phyloP scores from a whole-genome alignment of 2,113 vertebrate species.

The Myodes glareolus region DNA sequence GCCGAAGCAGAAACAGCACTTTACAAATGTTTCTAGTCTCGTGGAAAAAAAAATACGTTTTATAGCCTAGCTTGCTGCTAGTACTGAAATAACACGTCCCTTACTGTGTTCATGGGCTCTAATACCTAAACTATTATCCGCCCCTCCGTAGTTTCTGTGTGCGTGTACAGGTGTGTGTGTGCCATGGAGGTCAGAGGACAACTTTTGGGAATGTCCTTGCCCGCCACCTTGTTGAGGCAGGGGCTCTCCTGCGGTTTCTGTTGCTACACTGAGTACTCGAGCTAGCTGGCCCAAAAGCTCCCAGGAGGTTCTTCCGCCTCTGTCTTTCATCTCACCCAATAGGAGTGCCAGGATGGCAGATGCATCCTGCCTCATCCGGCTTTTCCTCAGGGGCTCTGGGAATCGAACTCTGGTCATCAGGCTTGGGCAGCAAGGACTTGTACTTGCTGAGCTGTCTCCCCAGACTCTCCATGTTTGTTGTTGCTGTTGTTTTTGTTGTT shows the following conservation, averaged over 20 bases:
- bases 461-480: not conserved
- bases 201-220: not conserved
- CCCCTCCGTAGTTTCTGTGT: not conserved
- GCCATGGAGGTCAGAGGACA: not conserved
- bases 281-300: too few species aligned
- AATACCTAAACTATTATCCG: not conserved
- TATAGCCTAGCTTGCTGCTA: not conserved
- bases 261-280: not conserved
- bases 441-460: too few species aligned
- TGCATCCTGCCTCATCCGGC: not conserved
- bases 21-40: not conserved
- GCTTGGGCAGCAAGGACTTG: not conserved
- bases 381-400: not conserved
- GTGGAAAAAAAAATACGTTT: not conserved
- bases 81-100: not conserved
- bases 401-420: not conserved
- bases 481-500: too few species aligned
- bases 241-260: not conserved
- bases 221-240: not conserved
- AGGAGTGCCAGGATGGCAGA: not conserved
- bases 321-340: not conserved
- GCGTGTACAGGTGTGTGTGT: not conserved
- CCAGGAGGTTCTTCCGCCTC: not conserved
- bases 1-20: not conserved
- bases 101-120: rapidly evolving